phyloP scores from a whole-genome alignment of 2,113 vertebrate genomes.

The Xenopus borealis region DNA sequence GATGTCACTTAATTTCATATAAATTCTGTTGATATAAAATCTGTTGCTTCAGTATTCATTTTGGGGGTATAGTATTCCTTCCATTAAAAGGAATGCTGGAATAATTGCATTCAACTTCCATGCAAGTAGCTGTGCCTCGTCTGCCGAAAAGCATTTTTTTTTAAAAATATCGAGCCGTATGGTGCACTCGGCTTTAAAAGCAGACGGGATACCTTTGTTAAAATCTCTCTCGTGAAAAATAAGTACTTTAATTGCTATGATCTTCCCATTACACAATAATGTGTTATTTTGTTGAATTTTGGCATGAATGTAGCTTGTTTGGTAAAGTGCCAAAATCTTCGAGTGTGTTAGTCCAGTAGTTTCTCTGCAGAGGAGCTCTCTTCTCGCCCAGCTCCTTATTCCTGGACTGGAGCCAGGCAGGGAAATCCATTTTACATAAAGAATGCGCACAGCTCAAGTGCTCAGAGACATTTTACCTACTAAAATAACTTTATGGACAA shows the following conservation, averaged over 20 bases:
- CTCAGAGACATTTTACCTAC: conserved; percentile 75
- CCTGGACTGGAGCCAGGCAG: conserved; percentile 80
- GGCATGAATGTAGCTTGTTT: conserved; percentile 75
- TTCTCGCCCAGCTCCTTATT: conserved; percentile 72
- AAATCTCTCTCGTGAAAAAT: conserved; percentile 9
- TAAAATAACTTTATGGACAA: conserved; percentile 76
- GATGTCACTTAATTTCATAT: too few species aligned
- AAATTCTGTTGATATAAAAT: too few species aligned
- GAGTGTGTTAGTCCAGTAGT: conserved; percentile 78
- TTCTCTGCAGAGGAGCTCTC: conserved; percentile 72
- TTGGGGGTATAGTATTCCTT: too few species aligned
- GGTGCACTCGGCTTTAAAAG: background rate
- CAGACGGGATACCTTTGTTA: conserved; percentile 3
- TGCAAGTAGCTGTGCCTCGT: too few species aligned
- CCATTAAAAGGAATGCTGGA: too few species aligned
- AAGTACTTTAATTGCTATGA: conserved; percentile 23
- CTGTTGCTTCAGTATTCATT: too few species aligned
- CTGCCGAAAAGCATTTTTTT: too few species aligned
- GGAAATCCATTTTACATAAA: conserved; percentile 93
- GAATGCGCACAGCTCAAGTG: conserved; percentile 75
- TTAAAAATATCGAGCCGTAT: too few species aligned
- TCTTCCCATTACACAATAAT: conserved; percentile 80
- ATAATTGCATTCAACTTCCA: too few species aligned
- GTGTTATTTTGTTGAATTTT: conserved; percentile 83
- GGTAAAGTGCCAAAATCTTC: conserved; percentile 78